Evolutionary conservation across 1,140 invertebrate genomes (phyloP).

Genomic region (Lepidurus apus): DNA sequence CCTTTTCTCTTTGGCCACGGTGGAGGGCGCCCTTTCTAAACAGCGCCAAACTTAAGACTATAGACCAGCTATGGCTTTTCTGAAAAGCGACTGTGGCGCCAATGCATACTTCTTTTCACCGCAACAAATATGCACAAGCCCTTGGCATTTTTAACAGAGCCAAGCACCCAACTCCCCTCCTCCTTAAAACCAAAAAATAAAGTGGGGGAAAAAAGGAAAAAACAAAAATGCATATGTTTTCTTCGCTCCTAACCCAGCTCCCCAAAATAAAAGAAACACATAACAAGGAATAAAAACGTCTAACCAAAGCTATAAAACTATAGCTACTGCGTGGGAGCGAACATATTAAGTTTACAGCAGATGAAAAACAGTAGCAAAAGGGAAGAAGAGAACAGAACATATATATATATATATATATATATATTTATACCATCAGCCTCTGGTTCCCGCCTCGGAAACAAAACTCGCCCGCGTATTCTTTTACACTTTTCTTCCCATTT

Average conservation of each 20-base stretch:
- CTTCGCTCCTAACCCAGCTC: background rate
- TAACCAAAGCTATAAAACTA: conserved; percentile 22
- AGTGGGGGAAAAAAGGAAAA: conserved; percentile 1
- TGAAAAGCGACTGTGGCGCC: conserved; percentile 6
- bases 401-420: too few species aligned
- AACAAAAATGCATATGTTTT: background rate
- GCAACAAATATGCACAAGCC: background rate
- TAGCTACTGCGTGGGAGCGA: conserved; percentile 17
- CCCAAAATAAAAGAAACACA: conserved; percentile 9
- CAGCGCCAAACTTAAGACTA: background rate
- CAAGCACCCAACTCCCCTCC: background rate
- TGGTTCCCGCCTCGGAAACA: conserved; percentile 3
- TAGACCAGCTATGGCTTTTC: background rate
- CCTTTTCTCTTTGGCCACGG: background rate
- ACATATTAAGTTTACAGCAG: conserved; percentile 15
- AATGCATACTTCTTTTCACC: background rate
- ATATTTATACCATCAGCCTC: background rate
- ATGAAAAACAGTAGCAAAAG: conserved; percentile 11
- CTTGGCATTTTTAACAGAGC: background rate
- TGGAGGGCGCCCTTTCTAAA: background rate
- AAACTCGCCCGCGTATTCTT: conserved; percentile 2
- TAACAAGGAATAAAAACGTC: conserved; percentile 22
- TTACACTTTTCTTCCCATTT: conserved; percentile 22
- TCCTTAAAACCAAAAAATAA: background rate
- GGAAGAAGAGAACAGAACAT: background rate